phyloP scores from a whole-genome alignment of 2,797 vertebrate species.

The Sebastes minor region DNA sequence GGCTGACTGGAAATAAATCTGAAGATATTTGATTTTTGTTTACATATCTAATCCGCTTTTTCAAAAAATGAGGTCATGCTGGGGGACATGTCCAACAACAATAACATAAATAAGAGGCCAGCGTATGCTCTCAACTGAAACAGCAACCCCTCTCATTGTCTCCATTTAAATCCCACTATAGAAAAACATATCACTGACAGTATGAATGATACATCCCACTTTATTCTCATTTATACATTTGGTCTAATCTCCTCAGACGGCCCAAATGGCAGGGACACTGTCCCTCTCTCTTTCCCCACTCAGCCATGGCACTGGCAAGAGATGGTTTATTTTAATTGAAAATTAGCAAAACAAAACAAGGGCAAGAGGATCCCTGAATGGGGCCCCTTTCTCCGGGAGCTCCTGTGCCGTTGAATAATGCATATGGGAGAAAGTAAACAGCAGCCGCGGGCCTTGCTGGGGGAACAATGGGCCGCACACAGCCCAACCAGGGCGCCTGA shows the following conservation, averaged over 20 bases:
- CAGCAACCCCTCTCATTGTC: constrained; percentile 67
- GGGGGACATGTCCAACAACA: constrained; percentile 40
- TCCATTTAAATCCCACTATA: constrained; percentile 67
- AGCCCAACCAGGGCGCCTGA: constrained; percentile 96
- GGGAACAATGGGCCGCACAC: constrained; percentile 94
- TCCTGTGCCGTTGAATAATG: constrained; percentile 99
- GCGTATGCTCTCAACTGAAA: constrained; percentile 65
- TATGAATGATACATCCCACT: constrained; percentile 81
- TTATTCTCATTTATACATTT: constrained; percentile 80
- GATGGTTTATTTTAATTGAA: constrained; percentile 91
- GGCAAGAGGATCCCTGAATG: constrained; percentile 93
- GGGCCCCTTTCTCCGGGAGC: constrained; percentile 97
- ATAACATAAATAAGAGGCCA: constrained; percentile 43
- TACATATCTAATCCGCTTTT: constrained; percentile 48
- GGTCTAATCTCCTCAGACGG: constrained; percentile 79
- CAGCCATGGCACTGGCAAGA: constrained; percentile 84
- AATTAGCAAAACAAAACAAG: constrained; percentile 91
- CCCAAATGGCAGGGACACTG: constrained; percentile 75
- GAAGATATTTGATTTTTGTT: constrained; percentile 44
- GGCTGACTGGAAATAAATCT: constrained; percentile 25
- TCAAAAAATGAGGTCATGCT: constrained; percentile 56
- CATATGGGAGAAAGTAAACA: constrained; percentile 99
- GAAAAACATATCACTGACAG: constrained; percentile 78
- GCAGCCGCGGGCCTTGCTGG: constrained; percentile 97
- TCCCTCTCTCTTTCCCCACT: constrained; percentile 73